Evolutionary conservation across 2,797 vertebrate species (phyloP), one percentile per base, ranked within the genome.

Genomic region (Pipistrellus pipistrellus): DNA sequence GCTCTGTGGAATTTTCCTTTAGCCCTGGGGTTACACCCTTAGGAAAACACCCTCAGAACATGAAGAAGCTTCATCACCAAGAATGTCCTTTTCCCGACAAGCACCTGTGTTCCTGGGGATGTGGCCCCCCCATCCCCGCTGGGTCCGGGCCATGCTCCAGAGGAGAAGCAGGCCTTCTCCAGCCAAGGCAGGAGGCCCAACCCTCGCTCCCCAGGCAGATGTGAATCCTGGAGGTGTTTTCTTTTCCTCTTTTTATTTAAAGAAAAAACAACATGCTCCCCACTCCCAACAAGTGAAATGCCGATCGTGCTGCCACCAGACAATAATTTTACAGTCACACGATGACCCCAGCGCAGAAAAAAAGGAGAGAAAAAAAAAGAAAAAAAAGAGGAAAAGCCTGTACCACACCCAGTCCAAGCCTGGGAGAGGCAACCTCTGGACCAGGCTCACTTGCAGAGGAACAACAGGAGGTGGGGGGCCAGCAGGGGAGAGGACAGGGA

Each of bases 251-350:
- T 92, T 94, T 95, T 96, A 97, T 97, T 97, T 96, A 91, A 95
- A 97, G 96, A 97, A 95, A 96, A 98, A 98, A 97, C 97, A 98
- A 97, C 97, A 91, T 46, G 83, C 96, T 82, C 66, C 59, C 53
- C 64, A 88, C 90, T 96, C 90, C 81, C 89, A 78, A 94, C 90
- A 96, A 94, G 96, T 85, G 95, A 97, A 98, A 96, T 94, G 97
- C 85, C 20, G 23, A 90, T 91, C 8, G 1, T 8, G 44, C 83
- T 85, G 96, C 96, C 85, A 44, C 77, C 59, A 91, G 95, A 94
- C 96, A 95, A 90, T 97, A 93, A 48, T 84, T 98, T 96, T 92
- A 96, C 96, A 98, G 97, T 95, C 94, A 68, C 90, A 97, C 57
- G 6, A 93, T 94, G 97, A 96, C 94, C 96, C 88, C 51, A 75